Evolutionary conservation across 2,888 invertebrate species (phyloP), one percentile per base, ranked within the genome.

Genomic region (Podotricha telesiphe): DNA sequence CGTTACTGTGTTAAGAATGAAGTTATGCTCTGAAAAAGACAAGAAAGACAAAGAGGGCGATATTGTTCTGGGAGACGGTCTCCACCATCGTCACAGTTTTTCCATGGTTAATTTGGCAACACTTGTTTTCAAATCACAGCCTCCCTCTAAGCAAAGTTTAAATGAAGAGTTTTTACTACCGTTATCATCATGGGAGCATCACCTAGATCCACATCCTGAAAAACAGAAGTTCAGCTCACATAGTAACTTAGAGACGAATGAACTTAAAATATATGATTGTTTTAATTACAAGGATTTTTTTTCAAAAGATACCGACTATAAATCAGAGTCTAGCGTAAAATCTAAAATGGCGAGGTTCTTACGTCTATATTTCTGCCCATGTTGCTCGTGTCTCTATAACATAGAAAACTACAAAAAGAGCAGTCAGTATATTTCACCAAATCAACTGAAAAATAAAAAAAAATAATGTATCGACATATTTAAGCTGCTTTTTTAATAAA

Each of bases 31-130:
- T 75, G 82, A 81, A n/a, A 84, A 78, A 65, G 88, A 87, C 68
- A 79, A 91, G 68, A 93, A 93, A 79, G 87, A 93, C 68, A 90
- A 90, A 77, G 82, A 89, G 3, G 91, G 88, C 51, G 87, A 86
- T 67, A 82, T 87, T 1, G 85, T 93, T 64, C 92, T 92, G 1
- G 94, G 94, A 0, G 94, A 94, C 74, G 94, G 94, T 15, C 87
- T 93, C 1, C 94, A 94, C 77, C 89, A 93, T 67, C 92, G 91
- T 0, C 93, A 94, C 73, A 94, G 93, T 72, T 94, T 93, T 0
- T 94, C 94, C 0, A 89, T 94, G 87, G 88, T 94, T 0, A 94
- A 94, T 81, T 82, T 94, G 68, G 94, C 93, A 8, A 94, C 94
- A 5, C 81, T 94, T 19, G 91, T 94, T 65, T 81, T 87, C 5